Evolutionary conservation across 2,797 vertebrate genomes (phyloP).

Genomic region (Tamandua tetradactyla): DNA sequence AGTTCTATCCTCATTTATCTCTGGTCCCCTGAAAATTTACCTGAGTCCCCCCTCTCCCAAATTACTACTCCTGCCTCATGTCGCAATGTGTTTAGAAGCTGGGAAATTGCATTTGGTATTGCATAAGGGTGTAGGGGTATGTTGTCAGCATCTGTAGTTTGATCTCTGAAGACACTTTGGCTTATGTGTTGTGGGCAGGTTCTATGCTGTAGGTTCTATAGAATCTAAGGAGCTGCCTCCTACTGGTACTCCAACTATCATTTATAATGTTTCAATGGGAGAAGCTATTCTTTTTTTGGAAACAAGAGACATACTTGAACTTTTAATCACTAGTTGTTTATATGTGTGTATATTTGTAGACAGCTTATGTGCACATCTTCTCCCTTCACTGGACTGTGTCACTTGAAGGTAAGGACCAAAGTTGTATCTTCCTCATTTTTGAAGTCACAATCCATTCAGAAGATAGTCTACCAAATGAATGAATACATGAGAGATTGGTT

Average conservation of each 20-base stretch:
- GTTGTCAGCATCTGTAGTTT: not conserved
- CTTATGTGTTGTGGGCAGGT: not conserved
- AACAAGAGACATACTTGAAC: not conserved
- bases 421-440: too few relatives aligned
- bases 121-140: not conserved
- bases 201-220: not conserved
- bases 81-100: not conserved
- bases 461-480: too few relatives aligned
- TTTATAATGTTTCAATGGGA: not conserved
- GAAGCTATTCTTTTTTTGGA: not conserved
- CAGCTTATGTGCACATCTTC: not conserved
- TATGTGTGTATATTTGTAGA: not conserved
- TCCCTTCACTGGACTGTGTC: too few relatives aligned
- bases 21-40: not conserved
- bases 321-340: not conserved
- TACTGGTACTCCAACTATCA: not conserved
- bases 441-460: too few relatives aligned
- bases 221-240: not conserved
- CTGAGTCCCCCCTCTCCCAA: not conserved
- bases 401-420: too few relatives aligned
- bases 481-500: too few relatives aligned
- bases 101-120: not conserved
- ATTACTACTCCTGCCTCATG: not conserved
- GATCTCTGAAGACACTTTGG: not conserved
- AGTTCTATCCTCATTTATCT: not conserved